Conservation (phyloP, 2,888 invertebrate genomes). For the Platynereis dumerilii region DNA sequence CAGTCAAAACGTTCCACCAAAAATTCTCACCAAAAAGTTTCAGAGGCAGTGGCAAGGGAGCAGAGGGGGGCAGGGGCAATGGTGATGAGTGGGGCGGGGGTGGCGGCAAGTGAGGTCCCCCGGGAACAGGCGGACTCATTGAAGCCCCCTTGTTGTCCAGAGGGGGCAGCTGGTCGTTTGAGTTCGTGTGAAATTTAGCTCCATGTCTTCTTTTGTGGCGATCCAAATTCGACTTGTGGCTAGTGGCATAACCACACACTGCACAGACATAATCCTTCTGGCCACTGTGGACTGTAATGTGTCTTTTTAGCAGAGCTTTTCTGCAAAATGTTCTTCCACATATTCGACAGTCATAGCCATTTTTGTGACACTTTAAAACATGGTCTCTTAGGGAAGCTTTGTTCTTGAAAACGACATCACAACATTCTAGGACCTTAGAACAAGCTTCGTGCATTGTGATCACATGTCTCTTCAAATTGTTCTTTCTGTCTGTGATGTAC, state of each 20-base stretch:
- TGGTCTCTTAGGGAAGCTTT: slow-evolving; percentile 12
- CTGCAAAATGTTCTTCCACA: slow-evolving; percentile 14
- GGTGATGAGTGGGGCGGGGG: not conserved
- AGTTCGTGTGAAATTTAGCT: not conserved
- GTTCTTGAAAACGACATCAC: slow-evolving; percentile 11
- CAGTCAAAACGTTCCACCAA: no score
- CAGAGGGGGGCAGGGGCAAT: not conserved
- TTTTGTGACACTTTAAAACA: slow-evolving; percentile 3
- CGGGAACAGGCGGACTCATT: not conserved
- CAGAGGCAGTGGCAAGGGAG: no score
- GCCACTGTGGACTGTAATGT: slow-evolving; percentile 10
- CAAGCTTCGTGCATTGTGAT: slow-evolving; percentile 14
- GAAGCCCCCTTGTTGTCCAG: not conserved
- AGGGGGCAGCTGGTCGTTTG: not conserved
- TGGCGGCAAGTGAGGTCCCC: not conserved
- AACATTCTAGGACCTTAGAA: slow-evolving; percentile 9
- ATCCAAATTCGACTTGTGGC: slow-evolving; percentile 2
- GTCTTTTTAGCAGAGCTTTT: slow-evolving; percentile 13
- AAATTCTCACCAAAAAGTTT: no score
- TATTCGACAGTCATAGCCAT: slow-evolving; percentile 10
- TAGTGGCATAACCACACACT: slow-evolving; percentile 4
- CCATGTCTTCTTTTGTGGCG: slow-evolving; percentile 2
- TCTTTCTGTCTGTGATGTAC: slow-evolving; percentile 12
- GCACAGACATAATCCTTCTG: slow-evolving; percentile 1
- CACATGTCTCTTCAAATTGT: slow-evolving; percentile 12